Base-by-base conservation (phyloP, 1,140 invertebrate species). In the Elysia chlorotica region DNA sequence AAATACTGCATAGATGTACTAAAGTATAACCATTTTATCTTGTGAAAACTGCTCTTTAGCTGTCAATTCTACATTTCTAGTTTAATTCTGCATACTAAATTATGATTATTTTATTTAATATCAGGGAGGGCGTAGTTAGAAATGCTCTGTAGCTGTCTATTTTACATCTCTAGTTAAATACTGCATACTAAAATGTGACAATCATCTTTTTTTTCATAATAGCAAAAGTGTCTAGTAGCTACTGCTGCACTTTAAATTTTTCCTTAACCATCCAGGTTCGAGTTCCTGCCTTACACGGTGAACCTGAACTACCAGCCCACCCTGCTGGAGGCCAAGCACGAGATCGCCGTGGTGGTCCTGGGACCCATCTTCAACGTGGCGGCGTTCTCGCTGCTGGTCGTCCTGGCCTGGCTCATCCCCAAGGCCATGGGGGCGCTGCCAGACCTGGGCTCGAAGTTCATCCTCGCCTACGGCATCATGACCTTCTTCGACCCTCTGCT, bases 241-340 rank as follows among this genome's bases (percentile, higher is more conserved):
- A 62, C n/a, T 30, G 28, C 30, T 2, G 19, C 37, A 74, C n/a
- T 14, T 25, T 67, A 54, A 14, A 67, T 17, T 67, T 48, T 48
- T 48, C n/a, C 14, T 48, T 48, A 48, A 48, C n/a, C n/a, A n/a
- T 59, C 56, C 69, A 86, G 84, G 63, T 86, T 85, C 76, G 80
- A 85, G 69, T 86, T 85, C 73, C 75, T 81, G 31, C 78, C 83
- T 0, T 83, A 85, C 79, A 85, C 85, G 0, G 84, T 85, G 3
- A 79, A 83, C 69, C 73, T 86, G 56, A 85, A 85, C 79, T 86
- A 86, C 74, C 85, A 86, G 73, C 74, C 72, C 21, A 81, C 83
- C 0, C 72, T 86, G 48, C 71, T 86, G 71, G 30, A 71, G 21
- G 78, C 81, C 5, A 73, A 78, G 33, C 78, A 86, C 63, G 84